These are phyloP conservation scores for Pachypeltis micranthus DNA, from an alignment of 1,140 invertebrate species.

Conservation along the genomic window DNA sequence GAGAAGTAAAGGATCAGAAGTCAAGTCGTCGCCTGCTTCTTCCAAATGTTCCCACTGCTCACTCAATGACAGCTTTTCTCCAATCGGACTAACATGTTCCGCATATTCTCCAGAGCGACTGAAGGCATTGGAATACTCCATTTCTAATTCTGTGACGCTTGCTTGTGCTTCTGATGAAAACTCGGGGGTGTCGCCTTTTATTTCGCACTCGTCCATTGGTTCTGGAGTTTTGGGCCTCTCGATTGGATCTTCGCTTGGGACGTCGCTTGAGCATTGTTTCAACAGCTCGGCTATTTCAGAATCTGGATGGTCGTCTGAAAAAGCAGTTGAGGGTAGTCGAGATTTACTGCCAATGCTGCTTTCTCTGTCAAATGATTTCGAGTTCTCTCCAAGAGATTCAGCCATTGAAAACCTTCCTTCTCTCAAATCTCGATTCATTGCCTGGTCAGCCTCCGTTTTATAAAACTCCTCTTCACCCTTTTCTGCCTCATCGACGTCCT, in stretches of 20 bases:
- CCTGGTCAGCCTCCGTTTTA: constrained; percentile 36
- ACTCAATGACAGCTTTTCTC: constrained; percentile 23
- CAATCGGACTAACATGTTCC: constrained; percentile 28
- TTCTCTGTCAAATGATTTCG: constrained; percentile 23
- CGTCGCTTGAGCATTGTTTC: constrained; percentile 32
- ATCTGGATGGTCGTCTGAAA: constrained; percentile 36
- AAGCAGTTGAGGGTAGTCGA: constrained; percentile 30
- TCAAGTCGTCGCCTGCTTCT: constrained; percentile 40
- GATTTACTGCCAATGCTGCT: constrained; percentile 32
- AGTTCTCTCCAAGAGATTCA: constrained; percentile 27
- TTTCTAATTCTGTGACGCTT: constrained; percentile 30
- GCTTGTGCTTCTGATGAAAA: constrained; percentile 30
- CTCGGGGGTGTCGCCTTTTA: constrained; percentile 34
- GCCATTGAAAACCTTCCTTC: constrained; percentile 27
- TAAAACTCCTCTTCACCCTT: constrained; percentile 32
- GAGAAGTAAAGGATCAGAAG: too few relatives aligned
- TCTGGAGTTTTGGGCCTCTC: constrained; percentile 41
- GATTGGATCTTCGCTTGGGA: constrained; percentile 36
- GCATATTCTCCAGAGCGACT: constrained; percentile 28
- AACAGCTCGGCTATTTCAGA: constrained; percentile 36
- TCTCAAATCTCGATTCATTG: constrained; percentile 31
- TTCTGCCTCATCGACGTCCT: constrained; percentile 36
- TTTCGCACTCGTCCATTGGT: constrained; percentile 34
- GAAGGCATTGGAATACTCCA: constrained; percentile 28
- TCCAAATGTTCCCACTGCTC: constrained; percentile 28